A percentile compares a stretch with the other conserved stretches of the same genome.
These are phyloP conservation scores for Rhyacophila evoluta DNA, from an alignment of 2,888 invertebrate species.

Conservation along the genomic window DNA sequence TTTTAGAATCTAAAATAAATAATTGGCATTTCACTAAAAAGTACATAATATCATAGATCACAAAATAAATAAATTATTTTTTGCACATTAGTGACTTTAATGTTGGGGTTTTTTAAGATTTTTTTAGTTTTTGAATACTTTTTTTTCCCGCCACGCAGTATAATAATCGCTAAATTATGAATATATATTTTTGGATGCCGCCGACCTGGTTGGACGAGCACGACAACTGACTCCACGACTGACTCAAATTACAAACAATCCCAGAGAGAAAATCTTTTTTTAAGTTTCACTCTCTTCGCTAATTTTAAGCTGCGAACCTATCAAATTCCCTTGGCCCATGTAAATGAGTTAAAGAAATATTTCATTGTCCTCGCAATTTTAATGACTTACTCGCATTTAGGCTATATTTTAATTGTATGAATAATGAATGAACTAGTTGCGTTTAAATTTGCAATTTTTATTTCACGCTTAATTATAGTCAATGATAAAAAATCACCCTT, in stretches of 20 bases:
- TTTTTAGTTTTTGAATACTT: no score
- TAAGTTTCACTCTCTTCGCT: conserved; percentile 34
- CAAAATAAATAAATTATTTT: no score
- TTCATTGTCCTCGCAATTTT: not conserved
- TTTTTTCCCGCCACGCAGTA: conserved; percentile 2
- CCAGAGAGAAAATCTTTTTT: conserved; percentile 37
- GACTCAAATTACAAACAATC: conserved; percentile 50
- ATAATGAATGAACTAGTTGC: no score
- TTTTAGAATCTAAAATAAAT: no score
- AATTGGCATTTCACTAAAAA: no score
- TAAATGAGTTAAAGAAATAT: not conserved
- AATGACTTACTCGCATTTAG: not conserved
- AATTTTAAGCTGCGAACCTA: conserved; percentile 38
- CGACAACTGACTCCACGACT: conserved; percentile 32
- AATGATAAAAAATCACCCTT: no score
- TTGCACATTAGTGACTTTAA: no score
- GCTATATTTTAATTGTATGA: no score
- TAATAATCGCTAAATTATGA: conserved; percentile 20
- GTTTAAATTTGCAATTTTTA: no score
- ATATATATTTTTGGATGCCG: conserved; percentile 26
- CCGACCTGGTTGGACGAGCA: conserved; percentile 5
- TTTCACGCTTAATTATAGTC: no score
- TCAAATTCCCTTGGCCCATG: not conserved
- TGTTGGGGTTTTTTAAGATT: no score
- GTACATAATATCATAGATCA: no score